Evolutionary conservation across 2,797 vertebrate genomes (phyloP), one percentile per base, ranked within the genome.

Genomic region (Phrynocephalus forsythii): DNA sequence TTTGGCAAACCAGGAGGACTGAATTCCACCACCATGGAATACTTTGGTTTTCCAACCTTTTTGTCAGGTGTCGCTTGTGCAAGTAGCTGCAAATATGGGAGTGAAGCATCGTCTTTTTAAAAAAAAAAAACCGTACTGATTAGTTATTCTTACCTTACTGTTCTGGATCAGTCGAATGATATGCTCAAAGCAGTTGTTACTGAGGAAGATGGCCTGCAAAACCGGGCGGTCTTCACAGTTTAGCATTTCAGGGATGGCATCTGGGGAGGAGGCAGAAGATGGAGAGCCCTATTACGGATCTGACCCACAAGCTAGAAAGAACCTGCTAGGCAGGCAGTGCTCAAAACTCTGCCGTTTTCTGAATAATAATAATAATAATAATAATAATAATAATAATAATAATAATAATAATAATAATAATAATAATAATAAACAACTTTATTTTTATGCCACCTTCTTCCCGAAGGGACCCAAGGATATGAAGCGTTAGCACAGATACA

Each of bases 151-250:
- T 93, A 99, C 99, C 99, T 99, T 99, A 97, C 99, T 99, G 97
- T 99, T 99, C 90, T 99, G 99, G 91, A 99, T 98, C 87, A 99
- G 98, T 28, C 99, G 97, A 81, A 98, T 98, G 94, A 99, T 98
- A 96, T 99, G 99, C 93, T 99, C 99, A 10, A 99, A 99, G 96
- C 99, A 99, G 95, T 99, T 99, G 95, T 99, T 99, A 97, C 98
- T 99, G 86, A 99, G 98, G 93, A 99, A 99, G 90, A 98, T 94
- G 0, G 99, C 98, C 92, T 99, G 99, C 3, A 99, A 97, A 38
- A 97, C 98, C 0, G 99, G 98, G 52, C 98, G 96, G 96, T 99
- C 99, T 1, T 97, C 94, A 13, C 98, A 99, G 84, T 97, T 97
- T 94, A 99, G 95, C 97, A 99, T 99, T 97, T 97, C 97, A 0